Evolutionary conservation across 2,113 vertebrate species (phyloP).

Genomic region (Anarhynchus alexandrinus): DNA sequence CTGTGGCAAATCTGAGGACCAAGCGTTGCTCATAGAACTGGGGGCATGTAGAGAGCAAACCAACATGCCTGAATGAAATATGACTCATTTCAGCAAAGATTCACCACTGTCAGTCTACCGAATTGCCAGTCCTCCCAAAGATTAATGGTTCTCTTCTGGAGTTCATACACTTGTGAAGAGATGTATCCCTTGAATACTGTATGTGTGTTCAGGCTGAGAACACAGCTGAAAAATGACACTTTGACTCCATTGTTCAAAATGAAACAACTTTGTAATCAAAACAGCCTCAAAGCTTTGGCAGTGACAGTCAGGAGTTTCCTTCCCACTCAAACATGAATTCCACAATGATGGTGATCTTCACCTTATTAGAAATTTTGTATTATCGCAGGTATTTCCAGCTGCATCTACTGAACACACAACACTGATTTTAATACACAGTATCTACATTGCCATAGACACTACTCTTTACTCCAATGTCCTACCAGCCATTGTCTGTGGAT

Average conservation of each 20-base stretch:
- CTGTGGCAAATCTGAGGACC: background rate
- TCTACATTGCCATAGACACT: background rate
- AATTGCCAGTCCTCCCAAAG: background rate
- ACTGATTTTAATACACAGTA: background rate
- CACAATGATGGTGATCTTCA: background rate
- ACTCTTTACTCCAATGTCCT: background rate
- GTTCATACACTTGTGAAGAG: background rate
- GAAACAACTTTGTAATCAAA: background rate
- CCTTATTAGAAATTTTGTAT: background rate
- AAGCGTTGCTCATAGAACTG: background rate
- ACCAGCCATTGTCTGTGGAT: background rate
- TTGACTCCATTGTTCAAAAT: background rate
- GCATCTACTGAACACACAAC: background rate
- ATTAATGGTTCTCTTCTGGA: background rate
- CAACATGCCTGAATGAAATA: background rate
- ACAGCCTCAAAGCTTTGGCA: background rate
- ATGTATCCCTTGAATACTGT: background rate
- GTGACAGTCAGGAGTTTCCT: background rate
- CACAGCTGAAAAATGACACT: background rate
- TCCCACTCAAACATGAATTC: background rate
- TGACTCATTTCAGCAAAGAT: background rate
- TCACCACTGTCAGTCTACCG: background rate
- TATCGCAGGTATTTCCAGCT: background rate
- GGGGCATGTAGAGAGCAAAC: background rate
- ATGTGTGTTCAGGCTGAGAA: background rate